Conservation (phyloP, 2,797 vertebrate genomes). For the Lacerta viridis region DNA sequence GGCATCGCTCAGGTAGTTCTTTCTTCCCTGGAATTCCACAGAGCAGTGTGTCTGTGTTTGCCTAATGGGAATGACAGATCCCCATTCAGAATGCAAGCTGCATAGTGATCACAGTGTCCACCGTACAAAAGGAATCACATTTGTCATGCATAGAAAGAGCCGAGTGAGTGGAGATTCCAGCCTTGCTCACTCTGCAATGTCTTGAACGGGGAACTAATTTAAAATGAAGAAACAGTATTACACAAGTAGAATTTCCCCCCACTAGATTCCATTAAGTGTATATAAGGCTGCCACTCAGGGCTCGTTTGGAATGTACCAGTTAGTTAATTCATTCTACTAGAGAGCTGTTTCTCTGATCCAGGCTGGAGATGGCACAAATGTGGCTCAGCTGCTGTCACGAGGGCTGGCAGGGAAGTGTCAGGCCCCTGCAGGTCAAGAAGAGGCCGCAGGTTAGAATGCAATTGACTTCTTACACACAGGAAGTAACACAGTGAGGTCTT, state of each 20-base stretch:
- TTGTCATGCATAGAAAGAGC: constrained; percentile 61
- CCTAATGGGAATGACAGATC: constrained; percentile 68
- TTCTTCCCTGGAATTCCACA: constrained; percentile 66
- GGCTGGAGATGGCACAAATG: constrained; percentile 10
- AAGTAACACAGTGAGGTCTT: too few relatives aligned
- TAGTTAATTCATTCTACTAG: constrained; percentile 20
- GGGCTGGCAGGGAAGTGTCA: too few relatives aligned
- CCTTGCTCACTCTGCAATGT: constrained; percentile 42
- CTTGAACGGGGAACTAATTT: constrained; percentile 27
- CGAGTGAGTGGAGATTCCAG: constrained; percentile 49
- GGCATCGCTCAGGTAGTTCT: constrained; percentile 54
- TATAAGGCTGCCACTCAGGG: background rate
- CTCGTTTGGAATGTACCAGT: background rate
- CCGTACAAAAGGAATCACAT: constrained; percentile 58
- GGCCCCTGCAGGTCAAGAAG: too few relatives aligned
- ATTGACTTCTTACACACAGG: too few relatives aligned
- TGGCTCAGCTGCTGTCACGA: too few relatives aligned
- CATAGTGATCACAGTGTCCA: constrained; percentile 65
- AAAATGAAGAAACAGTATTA: constrained; percentile 35
- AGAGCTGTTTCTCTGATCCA: constrained; percentile 23
- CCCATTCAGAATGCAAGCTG: constrained; percentile 46
- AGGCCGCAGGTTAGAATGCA: too few relatives aligned
- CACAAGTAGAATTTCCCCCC: too few relatives aligned
- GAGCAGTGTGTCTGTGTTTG: constrained; percentile 28
- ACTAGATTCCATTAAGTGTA: too few relatives aligned